Evolutionary conservation across 2,113 vertebrate genomes (phyloP).

Genomic region (Cololabis saira): DNA sequence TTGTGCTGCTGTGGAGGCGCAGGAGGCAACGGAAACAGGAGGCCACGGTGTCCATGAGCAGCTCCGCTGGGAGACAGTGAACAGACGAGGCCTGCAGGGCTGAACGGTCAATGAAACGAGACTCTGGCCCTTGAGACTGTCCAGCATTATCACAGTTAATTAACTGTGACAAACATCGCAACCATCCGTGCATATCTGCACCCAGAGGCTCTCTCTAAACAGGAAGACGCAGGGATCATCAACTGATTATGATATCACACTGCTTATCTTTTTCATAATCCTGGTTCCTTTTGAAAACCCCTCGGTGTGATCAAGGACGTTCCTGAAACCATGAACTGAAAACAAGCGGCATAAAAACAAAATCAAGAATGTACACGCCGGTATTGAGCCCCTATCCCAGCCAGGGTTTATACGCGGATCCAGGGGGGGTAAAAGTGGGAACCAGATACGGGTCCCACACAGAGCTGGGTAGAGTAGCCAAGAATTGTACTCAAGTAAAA

Average conservation of each 20-base stretch:
- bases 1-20: constrained; percentile 71
- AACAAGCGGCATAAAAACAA: background rate
- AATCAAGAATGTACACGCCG: no score
- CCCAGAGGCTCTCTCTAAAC: constrained; percentile 11
- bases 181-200: no score
- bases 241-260: background rate
- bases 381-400: no score
- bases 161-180: constrained; percentile 4
- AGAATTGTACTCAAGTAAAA: no score
- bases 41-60: constrained; percentile 41
- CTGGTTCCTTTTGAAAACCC: background rate
- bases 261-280: background rate
- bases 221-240: constrained; percentile 7
- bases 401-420: no score
- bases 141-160: constrained; percentile 16
- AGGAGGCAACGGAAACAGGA: constrained; percentile 54
- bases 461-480: no score
- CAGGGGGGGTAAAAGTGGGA: no score
- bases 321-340: background rate
- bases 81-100: constrained; percentile 3
- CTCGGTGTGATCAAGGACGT: background rate
- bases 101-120: constrained; percentile 16
- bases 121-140: background rate
- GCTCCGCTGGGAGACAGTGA: constrained; percentile 25
- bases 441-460: no score